Percentiles rank a stretch among this genome's conserved stretches.
Conservation (phyloP, 2,888 invertebrate species). For the Cerceris rybyensis region DNA sequence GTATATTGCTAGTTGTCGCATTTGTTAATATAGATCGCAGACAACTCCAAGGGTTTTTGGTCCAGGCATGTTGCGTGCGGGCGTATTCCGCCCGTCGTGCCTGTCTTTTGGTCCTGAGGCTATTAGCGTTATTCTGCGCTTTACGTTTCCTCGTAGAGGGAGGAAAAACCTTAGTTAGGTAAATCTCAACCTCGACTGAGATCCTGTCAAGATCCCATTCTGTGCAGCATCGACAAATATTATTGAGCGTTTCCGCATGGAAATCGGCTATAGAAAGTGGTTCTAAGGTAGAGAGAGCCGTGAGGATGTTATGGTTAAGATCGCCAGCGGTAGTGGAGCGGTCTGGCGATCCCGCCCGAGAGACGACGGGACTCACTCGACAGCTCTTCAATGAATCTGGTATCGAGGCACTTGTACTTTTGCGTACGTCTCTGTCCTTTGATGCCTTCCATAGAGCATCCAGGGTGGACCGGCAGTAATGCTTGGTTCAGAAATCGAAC, state of each 20-base stretch:
- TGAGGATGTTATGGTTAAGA: too few relatives aligned
- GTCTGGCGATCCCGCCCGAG: too few relatives aligned
- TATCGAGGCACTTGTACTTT: background rate
- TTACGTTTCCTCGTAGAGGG: background rate
- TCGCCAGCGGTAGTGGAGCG: too few relatives aligned
- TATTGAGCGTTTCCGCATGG: too few relatives aligned
- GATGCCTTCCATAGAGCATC: conserved; percentile 1
- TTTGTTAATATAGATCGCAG: conserved; percentile 20
- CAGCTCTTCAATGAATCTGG: background rate
- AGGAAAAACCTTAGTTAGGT: too few relatives aligned
- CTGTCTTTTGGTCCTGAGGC: conserved; percentile 2
- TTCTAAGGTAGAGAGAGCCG: too few relatives aligned
- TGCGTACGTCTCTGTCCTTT: background rate
- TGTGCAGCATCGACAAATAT: too few relatives aligned
- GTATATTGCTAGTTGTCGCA: background rate
- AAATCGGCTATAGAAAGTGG: too few relatives aligned
- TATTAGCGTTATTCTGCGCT: background rate
- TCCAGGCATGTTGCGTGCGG: conserved; percentile 36
- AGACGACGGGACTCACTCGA: background rate
- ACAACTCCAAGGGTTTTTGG: conserved; percentile 47
- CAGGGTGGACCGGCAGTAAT: background rate
- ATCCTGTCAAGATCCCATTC: too few relatives aligned
- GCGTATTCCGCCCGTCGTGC: conserved; percentile 36
- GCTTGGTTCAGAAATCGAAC: too few relatives aligned
- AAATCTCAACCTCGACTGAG: too few relatives aligned